Base-by-base conservation (phyloP, 2,888 invertebrate species). In the Aproaerema taeniolella region DNA sequence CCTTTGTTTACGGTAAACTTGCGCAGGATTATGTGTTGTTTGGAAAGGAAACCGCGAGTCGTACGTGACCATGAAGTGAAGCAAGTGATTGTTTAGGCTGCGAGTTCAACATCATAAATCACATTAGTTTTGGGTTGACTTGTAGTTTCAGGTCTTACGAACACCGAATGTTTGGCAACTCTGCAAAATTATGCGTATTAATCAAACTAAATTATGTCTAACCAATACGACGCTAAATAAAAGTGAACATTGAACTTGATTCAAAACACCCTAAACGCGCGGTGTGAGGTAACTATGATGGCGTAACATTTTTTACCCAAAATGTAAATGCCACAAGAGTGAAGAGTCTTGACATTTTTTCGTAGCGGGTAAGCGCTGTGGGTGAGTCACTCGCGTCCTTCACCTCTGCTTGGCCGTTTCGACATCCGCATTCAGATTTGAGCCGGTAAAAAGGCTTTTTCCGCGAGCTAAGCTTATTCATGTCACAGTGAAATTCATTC, bases 301-400 rank as follows among this genome's bases (percentile, higher is more conserved):
- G 20, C 20, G 7, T 20, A 20, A 7, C 7, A 6, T 20, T 20
- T 20, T 20, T 20, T 20, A 6, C 4, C 4, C 20, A 20, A 20
- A 20, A 20, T 20, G 7, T 20, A 20, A 20, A 4, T n/a, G n/a
- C n/a, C n/a, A n/a, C n/a, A n/a, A n/a, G 5, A 20, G 20, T 20
- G 20, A 47, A 54, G 50, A 62, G 24, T 64, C 61, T 70, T 53
- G 49, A 52, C 52, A 67, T 69, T 64, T 67, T 42, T 68, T 60
- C 59, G 58, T 58, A 46, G 54, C 56, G 57, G 62, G 60, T 57
- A 53, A 58, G 58, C 55, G 53, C 54, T 53, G n/a, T n/a, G 58
- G 60, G 60, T 82, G 81, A 82, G 61, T 82, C 82, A 83, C 61
- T 51, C 50, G 51, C 71, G 82, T 69, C 82, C 82, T 83, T 82